Evolutionary conservation across 2,113 vertebrate genomes (phyloP), one percentile per base, ranked within the genome.

Genomic region (Marcusenius ussheri): DNA sequence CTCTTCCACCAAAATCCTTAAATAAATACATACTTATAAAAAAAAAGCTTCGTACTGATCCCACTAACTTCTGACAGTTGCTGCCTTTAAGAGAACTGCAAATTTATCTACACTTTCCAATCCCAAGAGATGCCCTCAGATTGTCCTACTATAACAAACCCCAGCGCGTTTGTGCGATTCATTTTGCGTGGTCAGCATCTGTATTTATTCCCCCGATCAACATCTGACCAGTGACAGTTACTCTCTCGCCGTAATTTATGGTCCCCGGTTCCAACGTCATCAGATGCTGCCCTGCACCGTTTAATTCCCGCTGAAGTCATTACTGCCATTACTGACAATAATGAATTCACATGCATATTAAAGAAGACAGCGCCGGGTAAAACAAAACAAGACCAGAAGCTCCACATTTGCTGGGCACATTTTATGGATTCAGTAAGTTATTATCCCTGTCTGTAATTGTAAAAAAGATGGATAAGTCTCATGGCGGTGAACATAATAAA

Each of bases 281-380:
- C 46, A 46, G 39, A 85, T 85, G 39, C 46, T 49, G 83, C 83
- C 46, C 83, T 85, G 46, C 42, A 85, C 83, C 45, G 42, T 49
- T 85, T 85, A 85, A 49, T 85, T 49, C 42, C 46, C 24, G 42
- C 83, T 85, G 42, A 47, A 49, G 42, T 85, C 83, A 85, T 47
- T 85, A 85, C 46, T 85, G 46, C 83, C 83, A 85, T 85, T 85
- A 80, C 46, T 85, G 46, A 85, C 83, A 85, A 85, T 85, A 85
- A 85, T 85, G 19, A 24, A 85, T 85, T 85, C 42, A 85, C 35
- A 45, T 85, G 83, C 39, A n/a, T 85, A 85, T 85, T 85, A 85
- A 85, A 19, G 83, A 49, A 11, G 83, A 85, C 83, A 49, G 45
- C 83, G 15, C 19, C 46, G 83, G 46, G 45, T 85, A 46, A 85